Base-by-base conservation (phyloP, 2,113 vertebrate species). In the Bufo gargarizans region DNA sequence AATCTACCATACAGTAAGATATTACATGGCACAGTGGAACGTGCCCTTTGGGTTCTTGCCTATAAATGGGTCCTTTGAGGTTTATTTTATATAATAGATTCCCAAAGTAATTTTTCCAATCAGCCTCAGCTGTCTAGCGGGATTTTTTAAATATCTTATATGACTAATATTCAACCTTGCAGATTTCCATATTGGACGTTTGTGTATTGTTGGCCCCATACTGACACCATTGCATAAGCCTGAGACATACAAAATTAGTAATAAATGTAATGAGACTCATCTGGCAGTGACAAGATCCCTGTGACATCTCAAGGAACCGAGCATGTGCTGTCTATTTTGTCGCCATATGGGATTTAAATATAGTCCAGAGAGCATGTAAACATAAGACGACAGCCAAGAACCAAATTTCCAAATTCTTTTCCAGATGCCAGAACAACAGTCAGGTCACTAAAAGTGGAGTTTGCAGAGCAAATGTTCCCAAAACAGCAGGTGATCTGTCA, bases 401-500 rank as follows among this genome's bases (percentile, higher is more conserved):
- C 86, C 19, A 43, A 58, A 12, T 2, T 67, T 72, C 43, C 53
- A 76, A 67, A 91, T 89, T 1, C 86, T 80, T 86, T 91, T 91
- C 69, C 90, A 90, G 87, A 82, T 89, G 50, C 45, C 89, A 88
- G 43, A 45, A 86, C 89, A 89, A 74, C 84, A 88, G 71, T 4
- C 88, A 86, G 92, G 88, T 77, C 90, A 89, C 86, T 11, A 33
- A n/a, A 90, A 90, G 77, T 74, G 84, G 77, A 90, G 88, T 8
- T 49, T 55, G 33, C 4, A 12, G 72, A 77, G 89, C 91, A 90
- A 58, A 59, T 77, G 45, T 90, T 84, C 33, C 12, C 84, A 45
- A 88, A 90, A 85, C 0, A 84, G 72, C 22, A 91, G 12, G 45
- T 90, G 82, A 77, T 22, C 50, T 19, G 0, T 0, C 16, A 77